Percentiles rank a stretch among this genome's conserved stretches.
These are phyloP conservation scores for Lithophane ornitopus DNA, from an alignment of 2,888 invertebrate species.

Conservation along the genomic window DNA sequence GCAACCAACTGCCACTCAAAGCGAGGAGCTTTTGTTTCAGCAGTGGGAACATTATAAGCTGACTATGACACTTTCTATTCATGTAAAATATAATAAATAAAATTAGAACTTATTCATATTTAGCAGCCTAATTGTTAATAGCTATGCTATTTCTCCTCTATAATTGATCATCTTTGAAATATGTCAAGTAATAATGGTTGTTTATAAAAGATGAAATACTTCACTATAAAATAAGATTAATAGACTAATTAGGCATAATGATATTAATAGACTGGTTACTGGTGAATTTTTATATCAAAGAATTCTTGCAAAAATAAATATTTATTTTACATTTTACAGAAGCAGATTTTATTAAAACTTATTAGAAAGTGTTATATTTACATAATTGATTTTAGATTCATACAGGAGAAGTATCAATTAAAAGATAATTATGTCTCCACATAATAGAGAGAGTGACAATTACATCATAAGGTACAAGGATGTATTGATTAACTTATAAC, in stretches of 20 bases:
- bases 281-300: not conserved
- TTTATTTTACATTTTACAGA: not conserved
- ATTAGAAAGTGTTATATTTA: slow-evolving; percentile 53
- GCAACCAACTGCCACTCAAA: too few species aligned
- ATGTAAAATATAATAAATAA: not conserved
- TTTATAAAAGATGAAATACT: too few species aligned
- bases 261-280: not conserved
- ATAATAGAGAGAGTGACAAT: slow-evolving; percentile 38
- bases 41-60: too few species aligned
- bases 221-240: slow-evolving; percentile 1
- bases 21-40: too few species aligned
- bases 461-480: slow-evolving; percentile 18
- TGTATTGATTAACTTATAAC: slow-evolving; percentile 23
- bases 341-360: not conserved
- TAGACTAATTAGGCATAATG: slow-evolving; percentile 7
- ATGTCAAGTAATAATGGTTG: not conserved
- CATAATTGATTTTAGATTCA: slow-evolving; percentile 35
- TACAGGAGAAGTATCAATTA: slow-evolving; percentile 10
- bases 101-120: not conserved
- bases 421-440: slow-evolving; percentile 27
- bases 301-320: slow-evolving; percentile 8
- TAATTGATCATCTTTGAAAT: not conserved
- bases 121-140: not conserved
- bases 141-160: not conserved
- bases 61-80: not conserved